Base-by-base conservation (phyloP, 2,113 vertebrate species). In the Patagioenas fasciata region DNA sequence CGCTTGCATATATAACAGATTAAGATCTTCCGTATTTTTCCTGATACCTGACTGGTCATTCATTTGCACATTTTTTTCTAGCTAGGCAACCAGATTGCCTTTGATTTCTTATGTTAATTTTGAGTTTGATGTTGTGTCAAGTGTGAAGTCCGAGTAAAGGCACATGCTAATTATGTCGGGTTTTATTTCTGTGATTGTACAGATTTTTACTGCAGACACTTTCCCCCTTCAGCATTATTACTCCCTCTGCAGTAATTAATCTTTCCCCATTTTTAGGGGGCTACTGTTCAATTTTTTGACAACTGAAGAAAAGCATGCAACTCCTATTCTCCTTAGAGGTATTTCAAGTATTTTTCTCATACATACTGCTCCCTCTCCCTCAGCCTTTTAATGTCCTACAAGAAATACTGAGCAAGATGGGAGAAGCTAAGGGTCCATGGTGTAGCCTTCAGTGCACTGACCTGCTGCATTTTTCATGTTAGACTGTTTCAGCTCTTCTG, bases 21-120 rank as follows among this genome's bases (percentile, higher is more conserved):
- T 2, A 89, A 91, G 85, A 95, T 56, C 24, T 54, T 90, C 25
- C 17, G 16, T 88, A 16, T 6, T 80, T 95, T 77, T 90, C 28
- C 44, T 75, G n/a, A 15, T 60, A 47, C 12, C 25, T 31, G 31
- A 36, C 47, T 71, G 78, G 42, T 73, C 74, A 80, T 75, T 84
- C 23, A 5, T 64, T 85, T 91, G 73, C 65, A 80, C 17, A 25
- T 38, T 57, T 95, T 78, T 83, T 83, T n/a, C 47, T 88, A 7
- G 9, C 90, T 70, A 90, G 66, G 62, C 34, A 95, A 77, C 44
- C 62, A 56, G 47, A 70, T 44, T 48, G 26, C 38, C 66, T 93
- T 95, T 91, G 56, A 58, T 79, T 87, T 92, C 69, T 91, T 58
- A 54, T 31, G 25, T 53, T 91, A 75, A 89, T 88, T 82, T 91